A percentile compares a stretch with the other conserved stretches of the same genome.
Conservation (phyloP, 2,888 invertebrate species). For the Drosophila percnosoma region DNA sequence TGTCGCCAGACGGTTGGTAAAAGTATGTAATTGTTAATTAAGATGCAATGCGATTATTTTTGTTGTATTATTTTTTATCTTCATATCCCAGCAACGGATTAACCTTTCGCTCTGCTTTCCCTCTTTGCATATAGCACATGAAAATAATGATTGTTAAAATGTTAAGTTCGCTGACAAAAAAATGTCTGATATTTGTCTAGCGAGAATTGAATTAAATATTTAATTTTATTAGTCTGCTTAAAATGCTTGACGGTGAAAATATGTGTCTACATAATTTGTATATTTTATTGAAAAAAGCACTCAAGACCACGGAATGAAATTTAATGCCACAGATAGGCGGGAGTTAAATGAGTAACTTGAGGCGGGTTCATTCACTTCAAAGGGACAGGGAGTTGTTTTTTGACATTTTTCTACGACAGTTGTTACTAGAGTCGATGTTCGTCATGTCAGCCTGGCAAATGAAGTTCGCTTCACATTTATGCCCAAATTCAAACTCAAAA, state of each 20-base stretch:
- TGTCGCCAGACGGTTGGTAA: conserved; percentile 19
- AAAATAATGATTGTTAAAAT: neutral
- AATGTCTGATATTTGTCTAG: neutral
- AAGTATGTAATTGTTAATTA: conserved; percentile 46
- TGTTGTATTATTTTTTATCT: neutral
- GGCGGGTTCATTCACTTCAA: conserved; percentile 12
- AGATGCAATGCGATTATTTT: conserved; percentile 28
- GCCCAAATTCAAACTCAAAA: conserved; percentile 28
- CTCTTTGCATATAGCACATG: neutral
- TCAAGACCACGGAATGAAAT: conserved; percentile 35
- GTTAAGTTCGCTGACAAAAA: neutral
- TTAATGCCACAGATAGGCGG: conserved; percentile 31
- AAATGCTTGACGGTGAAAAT: neutral
- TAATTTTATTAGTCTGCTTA: neutral
- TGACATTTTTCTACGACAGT: conserved; percentile 13
- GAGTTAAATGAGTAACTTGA: conserved; percentile 50
- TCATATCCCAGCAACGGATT: conserved; percentile 1
- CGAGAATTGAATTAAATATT: neutral
- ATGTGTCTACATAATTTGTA: neutral
- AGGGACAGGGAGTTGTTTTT: neutral
- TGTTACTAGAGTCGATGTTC: conserved; percentile 4
- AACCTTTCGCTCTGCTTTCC: neutral
- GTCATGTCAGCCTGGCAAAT: conserved; percentile 25
- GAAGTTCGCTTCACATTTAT: conserved; percentile 54
- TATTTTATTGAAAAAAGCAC: neutral